phyloP scores from a whole-genome alignment of 2,113 vertebrate species.

The Poeciliopsis occidentalis region DNA sequence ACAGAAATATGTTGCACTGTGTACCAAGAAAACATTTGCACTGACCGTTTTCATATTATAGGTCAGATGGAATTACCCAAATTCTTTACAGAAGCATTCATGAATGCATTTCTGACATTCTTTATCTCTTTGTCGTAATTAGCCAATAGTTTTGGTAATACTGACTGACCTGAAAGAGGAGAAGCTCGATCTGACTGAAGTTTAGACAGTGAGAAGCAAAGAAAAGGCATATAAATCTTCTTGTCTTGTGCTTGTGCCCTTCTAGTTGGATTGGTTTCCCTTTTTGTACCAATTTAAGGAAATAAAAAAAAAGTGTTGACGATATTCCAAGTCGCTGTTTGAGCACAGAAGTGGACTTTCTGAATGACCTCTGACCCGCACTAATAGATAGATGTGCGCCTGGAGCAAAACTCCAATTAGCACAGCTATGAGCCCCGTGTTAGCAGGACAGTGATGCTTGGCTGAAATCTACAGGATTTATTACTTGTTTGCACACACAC shows the following conservation, averaged over 20 bases:
- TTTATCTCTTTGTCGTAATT: too few relatives aligned
- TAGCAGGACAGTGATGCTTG: slow-evolving; percentile 45
- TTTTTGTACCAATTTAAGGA: neutral
- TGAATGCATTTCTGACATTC: too few relatives aligned
- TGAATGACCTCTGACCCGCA: slow-evolving; percentile 16
- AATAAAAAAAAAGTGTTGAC: neutral
- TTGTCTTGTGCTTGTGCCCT: too few relatives aligned
- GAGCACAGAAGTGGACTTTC: neutral
- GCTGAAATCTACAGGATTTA: slow-evolving; percentile 39
- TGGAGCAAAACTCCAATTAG: slow-evolving; percentile 55
- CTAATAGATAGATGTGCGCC: slow-evolving; percentile 23
- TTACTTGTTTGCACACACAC: slow-evolving; percentile 20
- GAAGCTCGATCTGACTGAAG: too few relatives aligned
- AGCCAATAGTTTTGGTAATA: too few relatives aligned
- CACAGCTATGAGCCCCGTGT: slow-evolving; percentile 29
- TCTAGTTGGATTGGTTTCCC: neutral
- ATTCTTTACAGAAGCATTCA: too few relatives aligned
- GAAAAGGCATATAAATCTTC: too few relatives aligned
- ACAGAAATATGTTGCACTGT: neutral
- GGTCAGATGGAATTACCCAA: too few relatives aligned
- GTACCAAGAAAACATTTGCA: neutral
- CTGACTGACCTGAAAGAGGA: too few relatives aligned
- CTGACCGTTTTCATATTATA: too few relatives aligned
- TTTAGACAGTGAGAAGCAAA: too few relatives aligned
- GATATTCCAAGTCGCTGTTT: neutral